Conservation (phyloP, 2,888 invertebrate genomes). For the Trachelus stipa region DNA sequence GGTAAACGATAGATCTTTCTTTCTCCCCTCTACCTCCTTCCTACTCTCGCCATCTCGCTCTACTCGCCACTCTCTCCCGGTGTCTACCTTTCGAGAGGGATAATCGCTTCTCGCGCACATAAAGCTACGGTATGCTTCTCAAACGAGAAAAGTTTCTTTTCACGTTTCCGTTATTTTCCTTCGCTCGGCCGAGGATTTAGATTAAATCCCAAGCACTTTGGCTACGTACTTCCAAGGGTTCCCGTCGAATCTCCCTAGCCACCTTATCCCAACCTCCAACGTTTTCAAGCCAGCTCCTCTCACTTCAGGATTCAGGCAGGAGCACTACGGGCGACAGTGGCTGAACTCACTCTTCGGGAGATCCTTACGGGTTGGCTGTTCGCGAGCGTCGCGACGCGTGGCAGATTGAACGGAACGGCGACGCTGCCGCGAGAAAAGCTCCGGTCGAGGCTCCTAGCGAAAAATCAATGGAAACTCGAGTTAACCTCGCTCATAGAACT, state of each 20-base stretch:
- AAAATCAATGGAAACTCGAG: not conserved
- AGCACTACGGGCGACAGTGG: not conserved
- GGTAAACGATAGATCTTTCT: not conserved
- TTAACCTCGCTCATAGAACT: not conserved
- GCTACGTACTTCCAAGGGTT: constrained; percentile 5
- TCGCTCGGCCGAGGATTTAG: constrained; percentile 21
- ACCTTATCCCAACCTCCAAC: not conserved
- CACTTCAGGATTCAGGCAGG: not conserved
- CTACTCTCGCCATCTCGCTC: not conserved
- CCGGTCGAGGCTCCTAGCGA: not conserved
- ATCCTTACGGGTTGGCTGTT: not conserved
- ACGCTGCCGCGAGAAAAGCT: not conserved
- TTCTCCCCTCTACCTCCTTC: not conserved
- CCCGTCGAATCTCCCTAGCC: not conserved
- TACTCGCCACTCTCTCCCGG: not conserved
- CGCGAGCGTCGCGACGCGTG: not conserved
- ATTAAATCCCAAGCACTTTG: constrained; percentile 17
- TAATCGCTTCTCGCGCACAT: constrained; percentile 13
- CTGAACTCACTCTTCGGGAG: not conserved
- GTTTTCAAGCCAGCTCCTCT: not conserved
- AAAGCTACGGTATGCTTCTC: constrained; percentile 25
- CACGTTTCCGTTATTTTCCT: constrained; percentile 43
- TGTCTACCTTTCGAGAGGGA: constrained; percentile 2
- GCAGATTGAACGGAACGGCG: not conserved
- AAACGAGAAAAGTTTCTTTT: constrained; percentile 51